Evolutionary conservation across 2,888 invertebrate species (phyloP), one percentile per base, ranked within the genome.

Genomic region (Euphydryas editha): DNA sequence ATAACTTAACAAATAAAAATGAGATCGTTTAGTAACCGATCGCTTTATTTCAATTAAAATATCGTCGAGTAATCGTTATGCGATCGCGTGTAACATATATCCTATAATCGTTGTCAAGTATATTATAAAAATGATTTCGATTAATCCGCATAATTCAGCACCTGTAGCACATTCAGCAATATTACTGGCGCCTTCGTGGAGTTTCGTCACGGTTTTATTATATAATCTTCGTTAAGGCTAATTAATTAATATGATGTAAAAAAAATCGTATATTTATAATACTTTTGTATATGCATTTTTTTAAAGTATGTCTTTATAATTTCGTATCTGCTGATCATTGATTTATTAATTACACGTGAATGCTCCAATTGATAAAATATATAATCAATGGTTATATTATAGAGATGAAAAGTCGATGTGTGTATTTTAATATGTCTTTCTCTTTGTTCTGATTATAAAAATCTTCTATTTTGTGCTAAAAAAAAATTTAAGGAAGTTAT

Each of bases 41-140:
- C 36, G 47, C 62, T 56, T 46, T 21, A 57, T 58, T 49, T 42
- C 58, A 15, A 51, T 58, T 47, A 20, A 54, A 36, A 54, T 36
- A 20, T 49, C 47, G 63, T n/a, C 30, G 30, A 58, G 3, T 51
- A 63, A 63, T 58, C 58, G 58, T 39, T 51, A 44, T 47, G 18
- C n/a, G 47, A 17, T 42, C 63, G 58, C 63, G 58, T 63, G 63
- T 63, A 63, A 58, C 63, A 63, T n/a, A 51, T 21, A 51, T 51
- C 24, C 49, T 21, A 21, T 15, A 51, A n/a, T 24, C 21, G 6
- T 49, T 49, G 13, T 21, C 18, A 30, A 37, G 58, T 39, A 49
- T 51, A 18, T 20, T 44, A 42, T 51, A 42, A 47, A 49, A 49
- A 58, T 30, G 42, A 20, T 63, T 49, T 39, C 39, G 2, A 44